Conservation (phyloP, 2,888 invertebrate genomes). For the Hypomecis atomaria region DNA sequence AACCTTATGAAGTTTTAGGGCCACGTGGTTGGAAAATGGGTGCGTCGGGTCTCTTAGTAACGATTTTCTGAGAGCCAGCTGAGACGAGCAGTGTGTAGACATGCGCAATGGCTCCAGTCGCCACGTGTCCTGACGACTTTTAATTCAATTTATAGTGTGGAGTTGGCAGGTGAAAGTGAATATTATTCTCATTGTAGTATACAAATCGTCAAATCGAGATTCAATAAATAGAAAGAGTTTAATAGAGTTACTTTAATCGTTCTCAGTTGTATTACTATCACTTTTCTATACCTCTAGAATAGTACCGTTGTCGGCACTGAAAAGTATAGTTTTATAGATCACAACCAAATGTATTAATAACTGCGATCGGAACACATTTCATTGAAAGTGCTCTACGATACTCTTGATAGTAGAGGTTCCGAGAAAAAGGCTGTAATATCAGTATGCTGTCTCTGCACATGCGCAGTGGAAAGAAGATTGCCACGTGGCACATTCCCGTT, state of each 20-base stretch:
- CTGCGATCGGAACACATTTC: not conserved
- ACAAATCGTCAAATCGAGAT: not conserved
- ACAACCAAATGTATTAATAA: not conserved
- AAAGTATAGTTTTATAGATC: not conserved
- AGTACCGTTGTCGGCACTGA: not conserved
- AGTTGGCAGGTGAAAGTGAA: conserved; percentile 45
- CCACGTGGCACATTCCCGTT: conserved; percentile 78
- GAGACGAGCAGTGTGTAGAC: conserved; percentile 63
- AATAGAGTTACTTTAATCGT: not conserved
- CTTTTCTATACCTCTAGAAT: not conserved
- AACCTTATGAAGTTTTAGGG: conserved; percentile 38
- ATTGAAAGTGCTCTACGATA: conserved; percentile 11
- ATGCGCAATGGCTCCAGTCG: conserved; percentile 64
- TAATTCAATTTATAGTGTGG: conserved; percentile 50
- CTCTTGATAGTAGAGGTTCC: conserved; percentile 16
- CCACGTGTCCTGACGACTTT: conserved; percentile 70
- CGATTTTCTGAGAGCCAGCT: conserved; percentile 81
- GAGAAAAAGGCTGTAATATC: conserved; percentile 53
- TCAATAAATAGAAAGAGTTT: not conserved
- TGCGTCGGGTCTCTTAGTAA: conserved; percentile 64
- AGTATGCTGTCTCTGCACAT: conserved; percentile 60
- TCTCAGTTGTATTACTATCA: not conserved
- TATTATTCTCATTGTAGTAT: conserved; percentile 18
- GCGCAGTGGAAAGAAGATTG: conserved; percentile 60
- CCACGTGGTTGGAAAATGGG: conserved; percentile 63